Evolutionary conservation across 2,113 vertebrate genomes (phyloP), one percentile per base, ranked within the genome.

Genomic region (Catharus minimus): DNA sequence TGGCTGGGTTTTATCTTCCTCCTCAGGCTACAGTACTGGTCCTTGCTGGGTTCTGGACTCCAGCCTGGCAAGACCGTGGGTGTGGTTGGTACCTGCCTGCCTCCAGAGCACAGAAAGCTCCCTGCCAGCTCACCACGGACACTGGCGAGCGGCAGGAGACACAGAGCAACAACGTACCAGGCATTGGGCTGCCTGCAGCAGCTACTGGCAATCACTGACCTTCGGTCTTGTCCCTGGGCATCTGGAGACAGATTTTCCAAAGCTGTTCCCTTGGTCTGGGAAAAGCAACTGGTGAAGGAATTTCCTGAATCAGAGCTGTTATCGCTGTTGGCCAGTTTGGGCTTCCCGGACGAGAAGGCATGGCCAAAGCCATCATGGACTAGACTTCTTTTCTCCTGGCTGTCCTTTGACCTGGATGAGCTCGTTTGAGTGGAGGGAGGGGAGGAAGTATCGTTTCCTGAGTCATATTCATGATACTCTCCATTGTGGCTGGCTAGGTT

Each of bases 401-500:
- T 92, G 75, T 96, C 97, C 95, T 98, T 98, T 36, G 98, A 97
- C 94, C 97, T 97, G 95, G 98, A 97, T 47, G 98, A 97, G 87
- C 97, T 97, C 20, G 98, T 98, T 97, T 99, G 99, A 91, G 96
- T 97, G n/a, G 98, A 99, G 15, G 98, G 99, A 33, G 99, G 99
- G 18, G 99, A 99, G 76, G 98, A 99, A 9, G 99, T 99, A 97
- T 99, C 99, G 65, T 99, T 99, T 95, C 99, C 99, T 33, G 99
- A 99, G 97, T 99, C 99, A 84, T 99, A 99, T 97, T 99, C 99
- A 81, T 98, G 98, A 44, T 97, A 98, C 68, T 96, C 97, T 96
- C 98, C 97, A 27, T 96, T 97, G 78, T 96, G 97, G 89, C 93
- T 95, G 91, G 97, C 86, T 77, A 97, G 96, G 88, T 93, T 96